These are phyloP conservation scores for Brachyalestes nurse DNA, from an alignment of 2,797 vertebrate species.

Conservation along the genomic window DNA sequence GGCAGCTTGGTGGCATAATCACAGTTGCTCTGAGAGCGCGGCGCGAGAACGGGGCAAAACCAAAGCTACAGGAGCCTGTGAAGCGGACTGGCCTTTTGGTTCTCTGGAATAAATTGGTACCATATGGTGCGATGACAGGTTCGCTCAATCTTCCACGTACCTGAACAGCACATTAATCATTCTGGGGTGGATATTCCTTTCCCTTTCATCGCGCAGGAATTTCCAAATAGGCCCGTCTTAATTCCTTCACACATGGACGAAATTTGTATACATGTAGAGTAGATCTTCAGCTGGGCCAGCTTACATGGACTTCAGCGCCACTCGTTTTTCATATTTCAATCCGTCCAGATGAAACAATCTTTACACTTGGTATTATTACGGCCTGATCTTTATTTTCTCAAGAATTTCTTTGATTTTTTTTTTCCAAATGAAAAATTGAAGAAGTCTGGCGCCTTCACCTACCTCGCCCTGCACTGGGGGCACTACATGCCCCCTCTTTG, in stretches of 20 bases:
- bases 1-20: constrained; percentile 25
- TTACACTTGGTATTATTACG: not conserved
- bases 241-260: constrained; percentile 79
- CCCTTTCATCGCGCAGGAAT: constrained; percentile 83
- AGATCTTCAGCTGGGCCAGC: constrained; percentile 32
- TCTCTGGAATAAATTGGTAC: constrained; percentile 83
- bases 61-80: constrained; percentile 67
- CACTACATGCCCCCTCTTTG: not conserved
- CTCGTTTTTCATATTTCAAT: constrained; percentile 21
- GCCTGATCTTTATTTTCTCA: not conserved
- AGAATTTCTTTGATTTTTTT: not conserved
- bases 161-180: constrained; percentile 86
- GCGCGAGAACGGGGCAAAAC: constrained; percentile 43
- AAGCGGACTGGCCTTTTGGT: constrained; percentile 77
- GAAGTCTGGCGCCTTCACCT: not conserved
- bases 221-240: constrained; percentile 77
- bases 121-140: constrained; percentile 85
- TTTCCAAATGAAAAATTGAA: not conserved
- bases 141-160: constrained; percentile 86
- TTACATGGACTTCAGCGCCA: not conserved
- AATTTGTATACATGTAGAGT: constrained; percentile 75
- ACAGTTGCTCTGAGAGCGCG: constrained; percentile 38
- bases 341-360: constrained; percentile 14
- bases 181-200: constrained; percentile 78
- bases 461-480: not conserved